These are phyloP conservation scores for Heliornis fulica DNA, from an alignment of 2,113 vertebrate genomes.

Conservation along the genomic window DNA sequence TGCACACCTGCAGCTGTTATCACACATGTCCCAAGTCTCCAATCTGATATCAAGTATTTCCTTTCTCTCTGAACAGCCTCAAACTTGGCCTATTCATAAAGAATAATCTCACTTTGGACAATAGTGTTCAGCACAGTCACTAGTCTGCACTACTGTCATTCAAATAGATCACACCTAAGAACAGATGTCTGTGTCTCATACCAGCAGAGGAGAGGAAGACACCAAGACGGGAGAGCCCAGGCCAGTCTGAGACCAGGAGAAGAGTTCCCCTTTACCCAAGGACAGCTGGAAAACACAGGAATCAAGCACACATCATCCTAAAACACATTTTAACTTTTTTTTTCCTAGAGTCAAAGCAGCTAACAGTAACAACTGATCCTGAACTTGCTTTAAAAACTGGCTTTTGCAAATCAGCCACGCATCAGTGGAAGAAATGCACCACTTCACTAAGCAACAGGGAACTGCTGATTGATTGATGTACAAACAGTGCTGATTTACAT, in stretches of 20 bases:
- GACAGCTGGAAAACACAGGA: background rate
- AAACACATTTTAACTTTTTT: background rate
- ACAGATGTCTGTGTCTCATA: background rate
- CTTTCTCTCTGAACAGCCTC: background rate
- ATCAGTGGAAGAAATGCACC: background rate
- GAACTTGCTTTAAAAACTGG: background rate
- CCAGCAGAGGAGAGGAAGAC: background rate
- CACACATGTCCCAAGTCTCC: background rate
- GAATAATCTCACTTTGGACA: background rate
- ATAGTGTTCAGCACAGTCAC: background rate
- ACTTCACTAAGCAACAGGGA: background rate
- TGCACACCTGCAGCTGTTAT: background rate
- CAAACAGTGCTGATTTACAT: conserved; percentile 16
- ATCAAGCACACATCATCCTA: background rate
- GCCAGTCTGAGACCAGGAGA: background rate
- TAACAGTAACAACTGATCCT: background rate
- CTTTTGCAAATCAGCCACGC: background rate
- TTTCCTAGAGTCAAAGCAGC: background rate
- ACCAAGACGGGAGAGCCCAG: background rate
- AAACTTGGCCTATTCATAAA: background rate
- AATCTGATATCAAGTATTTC: background rate
- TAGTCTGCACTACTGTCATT: background rate
- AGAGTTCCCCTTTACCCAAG: background rate
- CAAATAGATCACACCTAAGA: background rate
- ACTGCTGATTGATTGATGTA: background rate